phyloP scores from a whole-genome alignment of 2,113 vertebrate species.

The Phocoena sinus region DNA sequence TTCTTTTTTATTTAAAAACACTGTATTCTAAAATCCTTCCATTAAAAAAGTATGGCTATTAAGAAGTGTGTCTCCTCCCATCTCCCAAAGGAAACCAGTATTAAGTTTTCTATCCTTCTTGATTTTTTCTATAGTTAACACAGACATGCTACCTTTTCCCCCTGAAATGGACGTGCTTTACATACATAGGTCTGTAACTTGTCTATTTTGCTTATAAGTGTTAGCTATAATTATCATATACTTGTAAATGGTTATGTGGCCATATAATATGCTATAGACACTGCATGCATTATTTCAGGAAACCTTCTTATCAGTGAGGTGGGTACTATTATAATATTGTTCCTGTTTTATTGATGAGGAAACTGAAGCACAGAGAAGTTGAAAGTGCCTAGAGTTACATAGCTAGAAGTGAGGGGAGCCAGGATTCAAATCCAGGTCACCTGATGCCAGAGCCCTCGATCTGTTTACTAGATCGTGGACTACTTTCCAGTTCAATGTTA shows the following conservation, averaged over 20 bases:
- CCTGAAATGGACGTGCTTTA: not conserved
- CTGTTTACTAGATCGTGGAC: not conserved
- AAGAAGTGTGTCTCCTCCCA: not conserved
- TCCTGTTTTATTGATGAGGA: conserved; percentile 28
- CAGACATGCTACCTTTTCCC: not conserved
- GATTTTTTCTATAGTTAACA: not conserved
- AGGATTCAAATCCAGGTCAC: not conserved
- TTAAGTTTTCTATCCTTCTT: not conserved
- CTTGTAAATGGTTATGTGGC: not conserved
- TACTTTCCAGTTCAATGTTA: not conserved
- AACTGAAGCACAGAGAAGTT: not conserved
- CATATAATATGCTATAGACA: not conserved
- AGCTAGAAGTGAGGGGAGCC: not conserved
- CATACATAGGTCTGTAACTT: not conserved
- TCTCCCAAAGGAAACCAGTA: not conserved
- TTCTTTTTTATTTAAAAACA: not conserved
- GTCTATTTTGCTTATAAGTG: not conserved
- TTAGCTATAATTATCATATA: not conserved
- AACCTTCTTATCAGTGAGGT: not conserved
- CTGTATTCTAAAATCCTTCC: not conserved
- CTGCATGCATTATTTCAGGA: not conserved
- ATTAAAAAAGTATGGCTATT: conserved; percentile 3
- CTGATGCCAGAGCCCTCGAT: not conserved
- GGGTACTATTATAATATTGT: not conserved
- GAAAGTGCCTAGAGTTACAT: not conserved